Conservation (phyloP, 2,113 vertebrate genomes). For the Barnardius zonarius region DNA sequence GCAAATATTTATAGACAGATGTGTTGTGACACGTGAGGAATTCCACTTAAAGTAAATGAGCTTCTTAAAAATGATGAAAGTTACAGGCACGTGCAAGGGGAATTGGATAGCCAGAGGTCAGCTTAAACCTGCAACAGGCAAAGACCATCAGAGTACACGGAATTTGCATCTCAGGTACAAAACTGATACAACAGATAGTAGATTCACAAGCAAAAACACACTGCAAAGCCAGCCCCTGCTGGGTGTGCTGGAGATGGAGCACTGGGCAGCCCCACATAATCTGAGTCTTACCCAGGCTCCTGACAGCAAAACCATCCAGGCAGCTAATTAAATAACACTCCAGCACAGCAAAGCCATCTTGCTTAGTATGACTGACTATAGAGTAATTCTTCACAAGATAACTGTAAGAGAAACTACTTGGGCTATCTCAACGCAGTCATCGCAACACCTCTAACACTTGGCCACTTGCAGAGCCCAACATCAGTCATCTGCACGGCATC, state of each 20-base stretch:
- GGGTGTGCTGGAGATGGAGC: background rate
- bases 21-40: background rate
- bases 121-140: background rate
- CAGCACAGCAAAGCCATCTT: background rate
- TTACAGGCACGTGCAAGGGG: background rate
- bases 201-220: background rate
- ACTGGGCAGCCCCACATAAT: accelerated
- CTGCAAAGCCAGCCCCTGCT: background rate
- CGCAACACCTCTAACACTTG: background rate
- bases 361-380: background rate
- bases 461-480: background rate
- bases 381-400: background rate
- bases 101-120: background rate
- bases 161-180: background rate
- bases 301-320: background rate
- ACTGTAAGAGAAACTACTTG: background rate
- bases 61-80: background rate
- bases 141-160: background rate
- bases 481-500: accelerated
- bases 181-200: background rate
- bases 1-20: background rate
- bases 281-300: background rate
- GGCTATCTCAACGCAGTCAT: background rate
- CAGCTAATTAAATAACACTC: background rate
- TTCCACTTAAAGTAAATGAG: background rate